Base-by-base conservation (phyloP, 2,888 invertebrate genomes). In the Eilema depressum region DNA sequence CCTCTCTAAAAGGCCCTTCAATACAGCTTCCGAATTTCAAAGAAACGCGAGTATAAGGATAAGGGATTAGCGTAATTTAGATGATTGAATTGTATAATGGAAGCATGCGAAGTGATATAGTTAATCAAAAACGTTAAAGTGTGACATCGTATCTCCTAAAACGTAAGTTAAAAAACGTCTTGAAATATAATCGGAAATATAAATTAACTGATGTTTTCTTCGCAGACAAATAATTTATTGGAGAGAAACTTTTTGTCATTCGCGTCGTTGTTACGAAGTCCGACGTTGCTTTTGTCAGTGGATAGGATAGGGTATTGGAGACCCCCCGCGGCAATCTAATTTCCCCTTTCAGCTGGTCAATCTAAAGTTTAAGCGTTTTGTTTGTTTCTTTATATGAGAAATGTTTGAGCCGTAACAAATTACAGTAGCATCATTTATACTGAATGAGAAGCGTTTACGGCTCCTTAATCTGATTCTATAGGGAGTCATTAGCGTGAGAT, bases 21-120 rank as follows among this genome's bases (percentile, higher is more conserved):
- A 83, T 86, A 82, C 86, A 84, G 91, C 95, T 95, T 93, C 94
- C 93, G 93, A 92, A 89, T 91, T 93, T 92, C 91, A 92, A 93
- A 91, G 93, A 93, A 93, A 84, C 80, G 70, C 74, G 56, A 76
- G 73, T 86, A 87, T 86, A 87, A 88, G 89, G 89, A 89, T 89
- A 82, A 84, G 77, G 85, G 92, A 93, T 93, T 91, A 93, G 79
- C 83, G 86, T 89, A 88, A 93, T 93, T 90, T 86, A 87, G 83
- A 88, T 88, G 81, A 87, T 88, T 86, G 76, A 85, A 75, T 82
- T 28, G 75, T 70, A 83, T 83, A 79, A 83, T 79, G 81, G 76
- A 68, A 66, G 66, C 81, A 80, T 77, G 66, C 68, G 75, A 83
- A 72, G 70, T 78, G 78, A 75, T 75, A 75, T 75, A 41, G 17